Evolutionary conservation across 2,113 vertebrate genomes (phyloP).

Genomic region (Anguilla japonica): DNA sequence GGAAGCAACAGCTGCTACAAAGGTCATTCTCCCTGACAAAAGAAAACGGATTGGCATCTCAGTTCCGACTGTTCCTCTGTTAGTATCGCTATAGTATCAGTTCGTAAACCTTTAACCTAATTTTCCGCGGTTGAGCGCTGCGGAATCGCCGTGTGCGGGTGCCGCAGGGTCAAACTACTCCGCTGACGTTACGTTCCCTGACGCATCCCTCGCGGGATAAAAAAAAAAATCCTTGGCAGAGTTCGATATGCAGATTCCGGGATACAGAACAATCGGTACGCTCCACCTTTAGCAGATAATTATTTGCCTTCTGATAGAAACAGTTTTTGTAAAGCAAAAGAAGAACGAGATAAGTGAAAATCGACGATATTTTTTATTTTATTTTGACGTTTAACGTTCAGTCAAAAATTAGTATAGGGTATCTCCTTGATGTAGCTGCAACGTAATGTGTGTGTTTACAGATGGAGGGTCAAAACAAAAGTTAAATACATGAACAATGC

Average conservation of each 20-base stretch:
- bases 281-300: too few relatives aligned
- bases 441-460: too few relatives aligned
- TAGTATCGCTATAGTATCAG: background rate
- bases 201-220: background rate
- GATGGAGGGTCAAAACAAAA: too few relatives aligned
- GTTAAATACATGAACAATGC: too few relatives aligned
- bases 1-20: background rate
- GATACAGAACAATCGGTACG: too few relatives aligned
- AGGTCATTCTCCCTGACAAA: background rate
- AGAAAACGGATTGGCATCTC: background rate
- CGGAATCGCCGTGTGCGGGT: background rate
- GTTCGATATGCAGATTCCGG: background rate
- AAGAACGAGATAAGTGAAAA: too few relatives aligned
- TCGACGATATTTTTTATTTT: too few relatives aligned
- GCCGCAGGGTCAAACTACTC: background rate
- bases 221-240: background rate
- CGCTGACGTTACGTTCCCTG: constrained; percentile 5
- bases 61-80: background rate
- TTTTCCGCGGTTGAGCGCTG: constrained; percentile 17
- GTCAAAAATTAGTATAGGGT: too few relatives aligned
- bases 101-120: constrained; percentile 44
- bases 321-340: too few relatives aligned
- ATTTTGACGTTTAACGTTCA: too few relatives aligned
- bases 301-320: too few relatives aligned
- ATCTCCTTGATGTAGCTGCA: too few relatives aligned